Percentiles rank a stretch among this genome's conserved stretches.
phyloP scores from a whole-genome alignment of 2,888 invertebrate species.

The Xestia rhomboidea region DNA sequence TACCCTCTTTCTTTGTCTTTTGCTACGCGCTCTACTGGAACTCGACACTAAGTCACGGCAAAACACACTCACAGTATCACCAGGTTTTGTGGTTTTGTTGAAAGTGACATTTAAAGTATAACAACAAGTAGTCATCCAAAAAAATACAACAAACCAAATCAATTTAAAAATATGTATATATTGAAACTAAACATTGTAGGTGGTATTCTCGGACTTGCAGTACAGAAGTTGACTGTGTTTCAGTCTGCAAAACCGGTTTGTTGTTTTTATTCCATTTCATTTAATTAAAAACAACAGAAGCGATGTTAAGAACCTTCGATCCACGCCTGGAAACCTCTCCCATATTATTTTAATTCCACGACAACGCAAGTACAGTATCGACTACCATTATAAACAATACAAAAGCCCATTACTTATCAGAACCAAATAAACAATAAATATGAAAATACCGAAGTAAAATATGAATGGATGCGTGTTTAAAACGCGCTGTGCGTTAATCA shows the following conservation, averaged over 20 bases:
- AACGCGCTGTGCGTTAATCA: conserved; percentile 58
- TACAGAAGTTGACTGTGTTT: not conserved
- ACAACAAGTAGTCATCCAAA: not conserved
- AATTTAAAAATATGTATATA: not conserved
- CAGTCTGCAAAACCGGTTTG: too few relatives aligned
- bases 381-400: conserved; percentile 9
- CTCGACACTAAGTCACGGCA: too few relatives aligned
- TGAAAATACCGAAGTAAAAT: conserved; percentile 48
- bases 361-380: not conserved
- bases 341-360: conserved; percentile 1
- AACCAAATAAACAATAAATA: conserved; percentile 45
- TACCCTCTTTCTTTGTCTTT: too few relatives aligned
- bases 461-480: conserved; percentile 61
- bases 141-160: not conserved
- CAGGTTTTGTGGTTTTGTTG: too few relatives aligned
- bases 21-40: too few relatives aligned
- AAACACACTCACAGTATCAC: too few relatives aligned
- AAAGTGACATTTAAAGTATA: too few relatives aligned
- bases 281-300: not conserved
- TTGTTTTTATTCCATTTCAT: too few relatives aligned
- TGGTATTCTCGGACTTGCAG: not conserved
- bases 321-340: not conserved
- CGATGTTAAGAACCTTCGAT: not conserved
- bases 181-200: not conserved
- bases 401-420: conserved; percentile 20